Conservation (phyloP, 2,113 vertebrate species). For the Gymnorhina tibicen region DNA sequence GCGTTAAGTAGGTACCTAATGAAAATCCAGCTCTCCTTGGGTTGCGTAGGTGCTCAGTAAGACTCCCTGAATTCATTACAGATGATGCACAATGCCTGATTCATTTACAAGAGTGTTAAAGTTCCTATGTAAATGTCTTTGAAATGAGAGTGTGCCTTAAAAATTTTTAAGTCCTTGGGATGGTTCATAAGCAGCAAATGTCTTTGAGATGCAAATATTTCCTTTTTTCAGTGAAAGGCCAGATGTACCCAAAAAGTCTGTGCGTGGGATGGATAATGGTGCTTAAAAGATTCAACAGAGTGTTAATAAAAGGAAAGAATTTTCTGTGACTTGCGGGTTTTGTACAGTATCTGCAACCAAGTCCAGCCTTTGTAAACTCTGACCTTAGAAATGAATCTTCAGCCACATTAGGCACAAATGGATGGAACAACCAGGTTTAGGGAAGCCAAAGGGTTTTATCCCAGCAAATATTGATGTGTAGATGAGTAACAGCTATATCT, state of each 20-base stretch:
- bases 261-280: background rate
- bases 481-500: background rate
- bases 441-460: background rate
- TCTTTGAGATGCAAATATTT: slow-evolving; percentile 28
- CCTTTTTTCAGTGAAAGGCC: background rate
- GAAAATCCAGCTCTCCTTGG: background rate
- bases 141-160: background rate
- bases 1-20: background rate
- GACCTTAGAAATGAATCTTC: background rate
- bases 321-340: background rate
- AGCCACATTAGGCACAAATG: background rate
- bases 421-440: background rate
- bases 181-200: background rate
- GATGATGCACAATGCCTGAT: background rate
- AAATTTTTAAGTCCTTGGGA: background rate
- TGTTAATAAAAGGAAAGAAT: background rate
- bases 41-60: background rate
- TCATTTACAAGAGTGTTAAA: background rate
- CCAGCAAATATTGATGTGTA: background rate
- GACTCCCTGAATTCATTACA: background rate
- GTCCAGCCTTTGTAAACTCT: background rate
- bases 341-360: background rate
- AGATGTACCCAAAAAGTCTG: background rate
- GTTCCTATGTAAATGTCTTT: background rate
- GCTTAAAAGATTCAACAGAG: background rate